phyloP scores from a whole-genome alignment of 2,113 vertebrate genomes.

The Larimichthys crocea region DNA sequence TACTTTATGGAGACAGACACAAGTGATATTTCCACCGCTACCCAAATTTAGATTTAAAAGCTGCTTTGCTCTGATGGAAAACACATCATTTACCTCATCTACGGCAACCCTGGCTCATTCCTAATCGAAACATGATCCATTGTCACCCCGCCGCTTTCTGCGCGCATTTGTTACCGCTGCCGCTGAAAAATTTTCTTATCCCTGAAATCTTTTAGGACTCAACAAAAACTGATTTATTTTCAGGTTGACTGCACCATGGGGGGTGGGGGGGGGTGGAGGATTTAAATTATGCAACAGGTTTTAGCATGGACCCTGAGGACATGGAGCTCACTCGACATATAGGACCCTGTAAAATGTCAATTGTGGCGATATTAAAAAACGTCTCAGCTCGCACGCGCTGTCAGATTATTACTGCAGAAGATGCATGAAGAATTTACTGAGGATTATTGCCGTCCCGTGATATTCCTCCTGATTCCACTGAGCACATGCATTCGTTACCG shows the following conservation, averaged over 20 bases:
- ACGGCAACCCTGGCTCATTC: conserved; percentile 29
- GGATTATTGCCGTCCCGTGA: conserved; percentile 25
- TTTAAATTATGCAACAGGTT: conserved; percentile 49
- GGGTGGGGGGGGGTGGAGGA: not conserved
- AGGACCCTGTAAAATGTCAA: conserved; percentile 27
- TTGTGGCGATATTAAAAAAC: conserved; percentile 31
- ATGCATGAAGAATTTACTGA: conserved; percentile 30
- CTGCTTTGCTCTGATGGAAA: conserved; percentile 61
- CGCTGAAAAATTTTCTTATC: conserved; percentile 29
- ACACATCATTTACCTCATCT: conserved; percentile 67
- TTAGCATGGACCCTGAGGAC: conserved; percentile 16
- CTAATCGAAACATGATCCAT: conserved; percentile 65
- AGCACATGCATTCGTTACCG: conserved; percentile 6
- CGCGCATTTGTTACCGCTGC: conserved; percentile 43
- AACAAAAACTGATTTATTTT: conserved; percentile 56
- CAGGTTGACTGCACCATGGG: conserved; percentile 22
- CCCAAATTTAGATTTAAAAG: conserved; percentile 70
- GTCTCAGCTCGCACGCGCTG: conserved; percentile 21
- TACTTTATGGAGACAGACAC: conserved; percentile 75
- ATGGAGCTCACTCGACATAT: conserved; percentile 17
- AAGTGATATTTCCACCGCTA: conserved; percentile 66
- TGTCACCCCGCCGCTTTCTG: conserved; percentile 34
- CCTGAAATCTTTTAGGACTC: conserved; percentile 51
- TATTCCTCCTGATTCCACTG: conserved; percentile 20
- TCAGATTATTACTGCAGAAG: conserved; percentile 20